Percentiles rank a stretch among this genome's conserved stretches.
Evolutionary conservation across 53 echinoderm and acorn worm genomes (phyloP).

Genomic region (Stichopus horrens): DNA sequence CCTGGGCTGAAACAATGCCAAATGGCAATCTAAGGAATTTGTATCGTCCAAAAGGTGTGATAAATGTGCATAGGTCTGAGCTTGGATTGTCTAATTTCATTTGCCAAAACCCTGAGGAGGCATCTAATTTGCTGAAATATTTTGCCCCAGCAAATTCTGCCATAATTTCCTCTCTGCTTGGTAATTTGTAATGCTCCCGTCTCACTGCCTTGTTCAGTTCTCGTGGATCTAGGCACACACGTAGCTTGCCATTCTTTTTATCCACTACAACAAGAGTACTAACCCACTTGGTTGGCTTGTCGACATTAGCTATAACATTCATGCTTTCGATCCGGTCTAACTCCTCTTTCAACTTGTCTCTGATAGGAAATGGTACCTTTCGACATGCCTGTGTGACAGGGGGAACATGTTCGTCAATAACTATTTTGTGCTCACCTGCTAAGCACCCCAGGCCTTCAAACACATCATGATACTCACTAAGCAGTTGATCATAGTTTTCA

Average conservation of each 20-base stretch:
- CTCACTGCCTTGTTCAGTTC: constrained; percentile 54
- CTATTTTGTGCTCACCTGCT: constrained; percentile 22
- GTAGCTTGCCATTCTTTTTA: constrained; percentile 58
- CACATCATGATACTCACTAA: neutral
- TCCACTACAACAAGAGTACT: constrained; percentile 38
- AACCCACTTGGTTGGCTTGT: constrained; percentile 61
- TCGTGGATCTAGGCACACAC: constrained; percentile 62
- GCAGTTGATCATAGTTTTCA: rapidly evolving
- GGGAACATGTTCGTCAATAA: neutral
- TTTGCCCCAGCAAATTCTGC: constrained; percentile 57
- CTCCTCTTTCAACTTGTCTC: constrained; percentile 29
- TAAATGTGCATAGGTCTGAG: constrained; percentile 51
- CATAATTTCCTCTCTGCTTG: constrained; percentile 48
- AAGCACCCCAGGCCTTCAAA: constrained; percentile 42
- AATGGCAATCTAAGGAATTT: constrained; percentile 64
- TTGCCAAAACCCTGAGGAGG: constrained; percentile 62
- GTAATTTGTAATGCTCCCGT: constrained; percentile 52
- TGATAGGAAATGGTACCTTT: constrained; percentile 26
- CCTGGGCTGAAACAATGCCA: constrained; percentile 56
- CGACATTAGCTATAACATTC: constrained; percentile 7
- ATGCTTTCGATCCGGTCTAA: constrained; percentile 40
- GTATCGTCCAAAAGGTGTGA: constrained; percentile 64
- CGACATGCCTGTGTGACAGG: constrained; percentile 39
- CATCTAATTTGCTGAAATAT: constrained; percentile 56
- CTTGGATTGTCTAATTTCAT: constrained; percentile 56